Evolutionary conservation across 2,797 vertebrate species (phyloP), one percentile per base, ranked within the genome.

Genomic region (Potorous gilbertii): DNA sequence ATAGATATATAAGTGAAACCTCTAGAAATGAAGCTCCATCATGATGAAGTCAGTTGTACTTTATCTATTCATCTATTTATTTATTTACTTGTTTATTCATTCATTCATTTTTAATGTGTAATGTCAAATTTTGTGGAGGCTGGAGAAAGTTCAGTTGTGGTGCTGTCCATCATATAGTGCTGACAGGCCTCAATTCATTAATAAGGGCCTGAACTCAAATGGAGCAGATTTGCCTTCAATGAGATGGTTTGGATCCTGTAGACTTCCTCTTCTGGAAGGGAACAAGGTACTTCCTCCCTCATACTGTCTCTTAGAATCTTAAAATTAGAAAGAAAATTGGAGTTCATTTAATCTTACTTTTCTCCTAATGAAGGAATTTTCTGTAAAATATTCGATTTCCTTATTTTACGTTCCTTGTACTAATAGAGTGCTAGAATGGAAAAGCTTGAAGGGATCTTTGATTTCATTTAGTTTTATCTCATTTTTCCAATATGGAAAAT

Each of bases 111-210:
- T 18, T 66, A 66, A 66, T n/a, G 34, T n/a, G 34, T 18, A 66
- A n/a, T 21, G 16, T 66, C 34, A 66, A 66, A 66, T n/a, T n/a
- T 66, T n/a, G 34, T 66, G n/a, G 18, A 40, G n/a, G n/a, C n/a
- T 74, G 16, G 18, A 40, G n/a, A 74, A 74, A 40, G 16, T 74
- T 66, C 13, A 9, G 27, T 13, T 62, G 13, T 28, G 81, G 16
- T 59, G 92, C 91, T 96, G 40, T 97, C 93, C 62, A 93, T 57
- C 29, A 56, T 2, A 0, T 1, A 28, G 95, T 96, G 62, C 91
- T 95, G 94, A 95, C 13, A 3, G 29, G 2, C 29, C 90, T 74
- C 8, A 31, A 46, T 9, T n/a, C 29, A 5, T 27, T 31, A 13
- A 5, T 16, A 4, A 18, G 14, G n/a, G 0, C 21, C n/a, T 74